phyloP scores from a whole-genome alignment of 2,797 vertebrate species.

The Pipistrellus kuhlii region DNA sequence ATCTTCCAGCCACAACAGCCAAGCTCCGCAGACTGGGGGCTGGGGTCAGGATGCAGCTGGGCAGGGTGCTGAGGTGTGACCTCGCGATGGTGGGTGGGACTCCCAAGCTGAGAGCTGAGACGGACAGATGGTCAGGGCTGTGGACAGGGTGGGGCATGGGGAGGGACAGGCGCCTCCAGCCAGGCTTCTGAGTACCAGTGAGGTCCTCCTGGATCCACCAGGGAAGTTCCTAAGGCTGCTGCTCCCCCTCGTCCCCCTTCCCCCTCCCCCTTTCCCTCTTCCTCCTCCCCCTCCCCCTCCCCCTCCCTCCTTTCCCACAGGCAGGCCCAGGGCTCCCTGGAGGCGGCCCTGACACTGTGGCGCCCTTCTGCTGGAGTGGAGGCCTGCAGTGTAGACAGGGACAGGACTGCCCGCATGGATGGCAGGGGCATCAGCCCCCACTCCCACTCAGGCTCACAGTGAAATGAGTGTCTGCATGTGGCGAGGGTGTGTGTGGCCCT shows the following conservation, averaged over 20 bases:
- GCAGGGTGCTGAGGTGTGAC: not conserved
- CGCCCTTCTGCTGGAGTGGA: not conserved
- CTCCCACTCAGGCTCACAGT: not conserved
- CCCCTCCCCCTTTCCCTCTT: rapidly evolving
- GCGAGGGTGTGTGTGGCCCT: not conserved
- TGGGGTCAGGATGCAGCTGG: not conserved
- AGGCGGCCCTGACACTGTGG: not conserved
- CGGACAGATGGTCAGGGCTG: not conserved
- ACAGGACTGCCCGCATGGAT: not conserved
- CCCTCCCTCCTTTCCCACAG: no score
- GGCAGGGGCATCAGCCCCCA: not conserved
- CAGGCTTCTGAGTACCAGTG: constrained; percentile 2
- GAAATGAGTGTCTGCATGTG: not conserved
- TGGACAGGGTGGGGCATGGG: not conserved
- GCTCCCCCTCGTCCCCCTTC: not conserved
- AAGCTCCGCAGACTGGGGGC: not conserved
- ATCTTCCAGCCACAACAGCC: not conserved
- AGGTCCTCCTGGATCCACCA: not conserved
- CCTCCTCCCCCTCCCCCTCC: no score
- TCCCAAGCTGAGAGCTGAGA: not conserved
- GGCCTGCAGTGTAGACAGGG: not conserved
- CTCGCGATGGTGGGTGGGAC: not conserved
- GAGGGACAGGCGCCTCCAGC: not conserved
- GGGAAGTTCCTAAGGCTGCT: no score
- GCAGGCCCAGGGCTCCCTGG: not conserved